A percentile compares a stretch with the other conserved stretches of the same genome.
These are phyloP conservation scores for Psilanteris sp. DNA, from an alignment of 1,140 invertebrate species.

Conservation along the genomic window DNA sequence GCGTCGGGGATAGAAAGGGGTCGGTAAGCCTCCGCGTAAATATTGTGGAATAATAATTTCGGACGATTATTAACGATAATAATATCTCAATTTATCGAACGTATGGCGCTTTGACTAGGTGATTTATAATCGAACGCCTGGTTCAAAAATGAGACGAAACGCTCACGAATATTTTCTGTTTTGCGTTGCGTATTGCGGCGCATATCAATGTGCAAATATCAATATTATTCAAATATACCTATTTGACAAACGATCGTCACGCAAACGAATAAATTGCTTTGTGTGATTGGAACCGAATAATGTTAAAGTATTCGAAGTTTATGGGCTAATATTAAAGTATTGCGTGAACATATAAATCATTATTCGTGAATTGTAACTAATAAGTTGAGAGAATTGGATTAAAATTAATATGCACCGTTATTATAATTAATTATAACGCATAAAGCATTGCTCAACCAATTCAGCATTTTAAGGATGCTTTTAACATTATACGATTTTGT, in stretches of 20 bases:
- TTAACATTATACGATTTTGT: too few relatives aligned
- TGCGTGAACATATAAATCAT: too few relatives aligned
- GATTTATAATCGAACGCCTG: slow-evolving; percentile 73
- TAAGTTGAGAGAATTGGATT: too few relatives aligned
- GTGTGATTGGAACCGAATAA: too few relatives aligned
- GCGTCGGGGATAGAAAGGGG: neutral
- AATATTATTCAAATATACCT: slow-evolving; percentile 27
- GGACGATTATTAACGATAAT: slow-evolving; percentile 77
- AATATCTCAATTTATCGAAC: slow-evolving; percentile 77
- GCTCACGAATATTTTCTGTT: slow-evolving; percentile 30
- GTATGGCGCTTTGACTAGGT: slow-evolving; percentile 42
- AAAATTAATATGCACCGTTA: too few relatives aligned
- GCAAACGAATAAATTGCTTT: slow-evolving; percentile 11
- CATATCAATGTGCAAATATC: slow-evolving; percentile 33
- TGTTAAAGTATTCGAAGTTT: too few relatives aligned
- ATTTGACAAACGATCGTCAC: slow-evolving; percentile 30
- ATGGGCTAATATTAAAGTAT: too few relatives aligned
- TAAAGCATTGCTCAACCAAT: too few relatives aligned
- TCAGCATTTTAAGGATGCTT: too few relatives aligned
- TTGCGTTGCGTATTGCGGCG: slow-evolving; percentile 26
- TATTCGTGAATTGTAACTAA: too few relatives aligned
- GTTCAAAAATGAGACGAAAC: slow-evolving; percentile 40
- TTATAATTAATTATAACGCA: too few relatives aligned
- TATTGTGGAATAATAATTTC: slow-evolving; percentile 77
- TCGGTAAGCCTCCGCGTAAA: slow-evolving; percentile 70